Percentiles rank a stretch among this genome's conserved stretches.
These are phyloP conservation scores for Geodia barretti DNA, from an alignment of 37 sponge, comb jelly and placozoan genomes.

Conservation along the genomic window DNA sequence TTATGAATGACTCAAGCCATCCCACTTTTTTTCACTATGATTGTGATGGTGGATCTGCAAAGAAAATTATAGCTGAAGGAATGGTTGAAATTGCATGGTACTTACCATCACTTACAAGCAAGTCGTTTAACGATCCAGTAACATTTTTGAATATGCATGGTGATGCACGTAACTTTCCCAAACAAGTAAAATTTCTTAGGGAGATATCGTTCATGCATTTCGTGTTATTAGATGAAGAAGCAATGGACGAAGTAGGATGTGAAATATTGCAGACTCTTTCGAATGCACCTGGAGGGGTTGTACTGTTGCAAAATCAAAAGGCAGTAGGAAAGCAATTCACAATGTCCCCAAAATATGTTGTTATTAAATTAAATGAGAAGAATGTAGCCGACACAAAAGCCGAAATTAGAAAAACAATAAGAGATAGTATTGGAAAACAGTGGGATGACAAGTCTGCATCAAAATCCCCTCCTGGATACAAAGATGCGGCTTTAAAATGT, in stretches of 20 bases:
- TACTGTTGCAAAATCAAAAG: neutral
- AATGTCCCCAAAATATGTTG: neutral
- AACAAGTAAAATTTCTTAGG: slow-evolving; percentile 7
- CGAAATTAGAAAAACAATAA: slow-evolving; percentile 1
- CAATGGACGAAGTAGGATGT: neutral
- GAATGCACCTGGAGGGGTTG: slow-evolving; percentile 7
- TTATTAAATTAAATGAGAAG: neutral
- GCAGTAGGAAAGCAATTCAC: neutral
- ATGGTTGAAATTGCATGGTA: slow-evolving; percentile 41
- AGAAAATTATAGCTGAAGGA: slow-evolving; percentile 15
- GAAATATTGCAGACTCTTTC: slow-evolving; percentile 1
- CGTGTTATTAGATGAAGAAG: slow-evolving; percentile 15
- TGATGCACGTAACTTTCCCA: slow-evolving; percentile 6
- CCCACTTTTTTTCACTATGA: slow-evolving; percentile 31
- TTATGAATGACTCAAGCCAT: slow-evolving; percentile 14
- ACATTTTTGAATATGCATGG: slow-evolving; percentile 40
- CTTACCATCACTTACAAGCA: slow-evolving; percentile 11
- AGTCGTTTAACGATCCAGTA: slow-evolving; percentile 18
- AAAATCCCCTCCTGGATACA: neutral
- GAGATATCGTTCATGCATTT: slow-evolving; percentile 11
- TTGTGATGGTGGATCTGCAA: slow-evolving; percentile 26
- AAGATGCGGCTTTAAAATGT: neutral
- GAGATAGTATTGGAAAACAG: neutral
- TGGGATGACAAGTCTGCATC: neutral
- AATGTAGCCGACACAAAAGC: neutral